A percentile compares a stretch with the other conserved stretches of the same genome.
These are phyloP conservation scores for Resseliella maxima DNA, from an alignment of 2,888 invertebrate species.

Conservation along the genomic window DNA sequence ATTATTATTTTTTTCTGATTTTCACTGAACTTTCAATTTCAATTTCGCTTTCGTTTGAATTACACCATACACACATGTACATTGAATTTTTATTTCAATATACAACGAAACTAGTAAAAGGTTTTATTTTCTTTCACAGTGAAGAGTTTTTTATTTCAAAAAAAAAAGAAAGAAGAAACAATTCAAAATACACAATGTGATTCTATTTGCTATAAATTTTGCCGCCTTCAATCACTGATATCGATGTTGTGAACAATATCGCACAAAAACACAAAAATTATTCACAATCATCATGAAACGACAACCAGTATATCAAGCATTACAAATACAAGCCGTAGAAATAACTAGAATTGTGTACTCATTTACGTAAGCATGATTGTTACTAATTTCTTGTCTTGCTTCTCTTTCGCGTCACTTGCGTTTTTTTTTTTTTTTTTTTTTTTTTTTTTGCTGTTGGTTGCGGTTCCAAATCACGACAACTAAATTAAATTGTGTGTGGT, in stretches of 20 bases:
- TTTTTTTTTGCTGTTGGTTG: background rate
- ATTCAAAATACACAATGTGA: background rate
- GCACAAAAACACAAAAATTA: background rate
- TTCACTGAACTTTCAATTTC: constrained; percentile 15
- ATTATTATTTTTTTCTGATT: too few species aligned
- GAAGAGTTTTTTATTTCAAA: too few species aligned
- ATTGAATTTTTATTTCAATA: too few species aligned
- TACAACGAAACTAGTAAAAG: too few species aligned
- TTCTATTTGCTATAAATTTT: background rate
- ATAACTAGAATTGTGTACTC: constrained; percentile 34
- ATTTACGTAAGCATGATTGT: constrained; percentile 53
- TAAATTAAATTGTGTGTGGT: constrained; percentile 10
- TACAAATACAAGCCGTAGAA: constrained; percentile 6
- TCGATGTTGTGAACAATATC: background rate
- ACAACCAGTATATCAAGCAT: background rate
- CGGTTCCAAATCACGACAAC: too few species aligned
- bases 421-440: too few species aligned
- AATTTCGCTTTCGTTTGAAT: constrained; percentile 1
- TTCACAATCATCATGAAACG: background rate
- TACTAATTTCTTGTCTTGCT: constrained; percentile 45
- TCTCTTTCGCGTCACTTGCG: background rate
- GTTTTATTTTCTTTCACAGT: too few species aligned
- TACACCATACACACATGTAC: too few species aligned
- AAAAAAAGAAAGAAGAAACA: too few species aligned
- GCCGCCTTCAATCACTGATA: constrained; percentile 16